Conservation (phyloP, 2,888 invertebrate genomes). For the Leptinotarsa tumamoca region DNA sequence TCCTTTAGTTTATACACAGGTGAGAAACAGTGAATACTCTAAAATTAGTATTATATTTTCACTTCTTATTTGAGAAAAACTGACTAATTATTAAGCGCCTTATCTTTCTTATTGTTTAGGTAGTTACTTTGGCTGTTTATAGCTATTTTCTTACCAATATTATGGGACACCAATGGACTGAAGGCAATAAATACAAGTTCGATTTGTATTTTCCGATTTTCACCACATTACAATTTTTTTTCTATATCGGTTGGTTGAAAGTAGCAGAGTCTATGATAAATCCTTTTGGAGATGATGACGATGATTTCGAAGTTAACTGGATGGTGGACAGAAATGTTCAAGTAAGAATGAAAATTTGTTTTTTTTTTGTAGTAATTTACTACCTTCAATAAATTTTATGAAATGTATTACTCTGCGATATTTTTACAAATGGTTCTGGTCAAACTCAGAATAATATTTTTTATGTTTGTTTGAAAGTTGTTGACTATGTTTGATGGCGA, state of each 20-base stretch:
- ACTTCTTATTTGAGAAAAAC: background rate
- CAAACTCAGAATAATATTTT: too few species aligned
- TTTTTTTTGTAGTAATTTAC: background rate
- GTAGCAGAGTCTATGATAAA: slow-evolving; percentile 93
- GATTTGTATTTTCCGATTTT: slow-evolving; percentile 93
- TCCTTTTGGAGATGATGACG: slow-evolving; percentile 92
- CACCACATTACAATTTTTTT: slow-evolving; percentile 88
- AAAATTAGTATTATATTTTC: background rate
- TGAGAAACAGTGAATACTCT: slow-evolving; percentile 50
- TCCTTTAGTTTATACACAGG: slow-evolving; percentile 87
- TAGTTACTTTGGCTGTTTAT: slow-evolving; percentile 93
- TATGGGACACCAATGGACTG: slow-evolving; percentile 90
- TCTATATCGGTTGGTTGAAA: slow-evolving; percentile 92
- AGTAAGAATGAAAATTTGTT: slow-evolving; percentile 65
- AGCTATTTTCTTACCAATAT: slow-evolving; percentile 90
- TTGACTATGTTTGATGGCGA: too few species aligned
- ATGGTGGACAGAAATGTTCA: slow-evolving; percentile 90
- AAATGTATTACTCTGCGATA: too few species aligned
- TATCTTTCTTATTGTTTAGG: slow-evolving; percentile 52
- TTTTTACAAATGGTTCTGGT: too few species aligned
- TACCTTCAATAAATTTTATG: background rate
- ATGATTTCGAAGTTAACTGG: slow-evolving; percentile 94
- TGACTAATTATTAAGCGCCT: background rate
- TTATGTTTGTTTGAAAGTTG: too few species aligned
- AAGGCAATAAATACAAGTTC: slow-evolving; percentile 73